Conservation (phyloP, 2,888 invertebrate species). For the Drosophila neutralis region DNA sequence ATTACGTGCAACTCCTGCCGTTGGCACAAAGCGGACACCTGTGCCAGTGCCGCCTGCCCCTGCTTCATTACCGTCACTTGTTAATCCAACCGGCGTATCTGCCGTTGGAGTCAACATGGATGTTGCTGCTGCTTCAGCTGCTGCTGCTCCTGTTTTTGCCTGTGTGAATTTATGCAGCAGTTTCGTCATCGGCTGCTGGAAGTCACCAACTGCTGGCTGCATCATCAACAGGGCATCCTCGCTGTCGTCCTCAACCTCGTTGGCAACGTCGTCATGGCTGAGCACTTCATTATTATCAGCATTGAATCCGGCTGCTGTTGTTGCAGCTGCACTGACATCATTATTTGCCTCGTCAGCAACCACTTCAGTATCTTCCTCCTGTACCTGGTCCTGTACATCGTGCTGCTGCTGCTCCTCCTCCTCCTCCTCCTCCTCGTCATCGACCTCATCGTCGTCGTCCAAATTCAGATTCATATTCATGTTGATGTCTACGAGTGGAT, state of each 20-base stretch:
- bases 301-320: constrained; percentile 47
- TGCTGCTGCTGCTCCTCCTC: background rate
- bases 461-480: constrained; percentile 82
- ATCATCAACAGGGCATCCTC: constrained; percentile 52
- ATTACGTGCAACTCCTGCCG: constrained; percentile 51
- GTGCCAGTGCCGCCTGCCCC: constrained; percentile 44
- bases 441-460: constrained; percentile 60
- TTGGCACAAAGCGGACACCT: constrained; percentile 69
- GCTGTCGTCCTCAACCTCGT: constrained; percentile 13
- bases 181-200: constrained; percentile 26
- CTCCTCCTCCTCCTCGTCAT: constrained; percentile 29
- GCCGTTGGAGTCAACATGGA: constrained; percentile 16
- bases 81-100: constrained; percentile 38
- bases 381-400: constrained; percentile 4
- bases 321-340: constrained; percentile 53
- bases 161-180: constrained; percentile 56
- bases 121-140: constrained; percentile 9
- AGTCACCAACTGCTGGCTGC: constrained; percentile 48
- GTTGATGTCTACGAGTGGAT: constrained; percentile 83
- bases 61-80: constrained; percentile 63
- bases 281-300: constrained; percentile 64
- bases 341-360: constrained; percentile 66
- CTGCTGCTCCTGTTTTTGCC: constrained; percentile 23
- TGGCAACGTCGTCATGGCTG: constrained; percentile 44
- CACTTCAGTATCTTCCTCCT: constrained; percentile 35